phyloP scores from a whole-genome alignment of 2,113 vertebrate species.

The Lophura nycthemera region DNA sequence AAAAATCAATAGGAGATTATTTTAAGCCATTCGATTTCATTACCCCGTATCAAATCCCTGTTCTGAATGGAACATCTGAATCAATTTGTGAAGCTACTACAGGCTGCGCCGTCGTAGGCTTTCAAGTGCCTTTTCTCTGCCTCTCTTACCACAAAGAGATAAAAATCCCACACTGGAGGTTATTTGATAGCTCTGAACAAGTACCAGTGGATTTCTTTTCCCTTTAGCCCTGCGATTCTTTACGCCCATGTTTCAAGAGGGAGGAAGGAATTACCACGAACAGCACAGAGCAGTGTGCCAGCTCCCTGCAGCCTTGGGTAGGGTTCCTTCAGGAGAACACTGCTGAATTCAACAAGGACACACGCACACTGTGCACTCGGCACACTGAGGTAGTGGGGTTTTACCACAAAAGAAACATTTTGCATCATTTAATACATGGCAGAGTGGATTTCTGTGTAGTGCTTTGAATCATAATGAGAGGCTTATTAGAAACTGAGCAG shows the following conservation, averaged over 20 bases:
- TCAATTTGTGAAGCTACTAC: constrained; percentile 46
- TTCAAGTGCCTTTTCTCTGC: constrained; percentile 1
- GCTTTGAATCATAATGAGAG: background rate
- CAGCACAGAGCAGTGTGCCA: background rate
- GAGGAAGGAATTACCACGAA: background rate
- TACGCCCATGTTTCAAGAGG: background rate
- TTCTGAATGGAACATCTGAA: constrained; percentile 40
- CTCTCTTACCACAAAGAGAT: constrained; percentile 11
- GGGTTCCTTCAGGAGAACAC: background rate
- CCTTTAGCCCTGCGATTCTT: background rate
- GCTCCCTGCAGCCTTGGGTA: background rate
- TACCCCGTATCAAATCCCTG: constrained; percentile 29
- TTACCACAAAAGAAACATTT: constrained; percentile 25
- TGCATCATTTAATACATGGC: background rate
- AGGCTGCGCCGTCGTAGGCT: background rate
- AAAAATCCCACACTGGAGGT: background rate
- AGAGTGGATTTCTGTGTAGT: background rate
- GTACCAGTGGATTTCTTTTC: background rate
- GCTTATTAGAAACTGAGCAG: background rate
- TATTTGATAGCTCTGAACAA: constrained; percentile 18
- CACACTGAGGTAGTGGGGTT: background rate
- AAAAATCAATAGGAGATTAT: constrained; percentile 45
- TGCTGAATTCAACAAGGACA: constrained; percentile 41
- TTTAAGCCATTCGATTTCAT: constrained; percentile 47
- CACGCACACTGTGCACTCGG: background rate